These are phyloP conservation scores for Stichodactyla helianthus DNA, from an alignment of 64 coral and sea anemone species.

Conservation along the genomic window DNA sequence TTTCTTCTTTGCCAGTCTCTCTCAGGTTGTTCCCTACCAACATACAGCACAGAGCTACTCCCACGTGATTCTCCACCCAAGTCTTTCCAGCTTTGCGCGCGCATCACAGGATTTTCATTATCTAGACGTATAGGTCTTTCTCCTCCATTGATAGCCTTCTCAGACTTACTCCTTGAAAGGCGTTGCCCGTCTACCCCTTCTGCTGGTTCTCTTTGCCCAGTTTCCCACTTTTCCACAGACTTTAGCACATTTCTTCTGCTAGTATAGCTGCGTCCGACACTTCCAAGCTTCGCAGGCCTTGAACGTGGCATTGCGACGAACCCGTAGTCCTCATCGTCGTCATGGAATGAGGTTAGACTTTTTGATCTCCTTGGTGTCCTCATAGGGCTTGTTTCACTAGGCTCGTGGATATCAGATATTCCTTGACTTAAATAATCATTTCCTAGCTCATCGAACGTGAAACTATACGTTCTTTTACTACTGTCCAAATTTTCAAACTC, in stretches of 20 bases:
- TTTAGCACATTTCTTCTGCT: not conserved
- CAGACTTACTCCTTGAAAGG: slow-evolving; percentile 8
- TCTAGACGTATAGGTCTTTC: not conserved
- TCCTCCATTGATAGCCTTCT: not conserved
- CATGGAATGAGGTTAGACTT: slow-evolving; percentile 24
- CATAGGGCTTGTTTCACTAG: not conserved
- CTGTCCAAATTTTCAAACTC: slow-evolving; percentile 4
- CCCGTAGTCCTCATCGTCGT: slow-evolving; percentile 15
- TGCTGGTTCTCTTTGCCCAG: not conserved
- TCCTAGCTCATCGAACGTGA: not conserved
- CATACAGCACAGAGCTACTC: not conserved
- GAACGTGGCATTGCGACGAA: not conserved
- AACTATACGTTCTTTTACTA: not conserved
- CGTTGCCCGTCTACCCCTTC: not conserved
- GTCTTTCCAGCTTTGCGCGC: slow-evolving; percentile 3
- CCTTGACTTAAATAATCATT: not conserved
- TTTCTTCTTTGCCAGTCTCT: not conserved
- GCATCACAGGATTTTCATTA: not conserved
- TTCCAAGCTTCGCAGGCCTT: not conserved
- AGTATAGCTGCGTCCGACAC: not conserved
- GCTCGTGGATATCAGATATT: not conserved
- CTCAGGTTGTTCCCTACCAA: not conserved
- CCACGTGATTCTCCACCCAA: not conserved
- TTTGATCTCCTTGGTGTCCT: slow-evolving; percentile 17
- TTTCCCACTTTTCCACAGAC: slow-evolving; percentile 4